These are phyloP conservation scores for Hypomecis atomaria DNA, from an alignment of 2,888 invertebrate genomes.

Conservation along the genomic window DNA sequence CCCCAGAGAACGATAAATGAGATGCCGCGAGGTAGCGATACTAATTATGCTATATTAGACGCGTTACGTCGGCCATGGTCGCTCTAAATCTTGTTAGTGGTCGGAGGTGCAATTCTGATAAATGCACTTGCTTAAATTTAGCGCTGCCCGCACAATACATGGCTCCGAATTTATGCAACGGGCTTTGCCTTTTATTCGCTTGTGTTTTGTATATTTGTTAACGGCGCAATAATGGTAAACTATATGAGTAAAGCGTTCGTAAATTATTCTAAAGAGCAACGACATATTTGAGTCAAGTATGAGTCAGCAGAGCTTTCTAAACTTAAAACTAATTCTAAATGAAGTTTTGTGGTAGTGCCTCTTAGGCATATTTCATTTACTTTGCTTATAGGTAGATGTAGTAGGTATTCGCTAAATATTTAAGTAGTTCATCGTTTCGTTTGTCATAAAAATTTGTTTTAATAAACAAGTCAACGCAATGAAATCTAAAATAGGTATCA, in stretches of 20 bases:
- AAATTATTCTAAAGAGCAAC: no score
- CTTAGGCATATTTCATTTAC: no score
- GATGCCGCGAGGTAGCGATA: constrained; percentile 81
- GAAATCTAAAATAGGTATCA: not conserved
- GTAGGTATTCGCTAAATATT: no score
- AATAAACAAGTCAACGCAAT: not conserved
- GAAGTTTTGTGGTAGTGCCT: no score
- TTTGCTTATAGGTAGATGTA: no score
- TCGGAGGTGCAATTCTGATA: constrained; percentile 70
- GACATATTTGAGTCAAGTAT: no score
- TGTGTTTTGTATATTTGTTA: not conserved
- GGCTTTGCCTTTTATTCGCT: constrained; percentile 31
- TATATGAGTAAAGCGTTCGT: no score
- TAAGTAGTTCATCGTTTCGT: not conserved
- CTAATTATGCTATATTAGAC: constrained; percentile 81
- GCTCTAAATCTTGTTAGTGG: constrained; percentile 76
- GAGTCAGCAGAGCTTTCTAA: no score
- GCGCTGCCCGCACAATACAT: constrained; percentile 45
- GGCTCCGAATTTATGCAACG: constrained; percentile 47
- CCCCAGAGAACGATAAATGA: constrained; percentile 81
- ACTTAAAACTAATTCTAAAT: no score
- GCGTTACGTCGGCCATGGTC: constrained; percentile 63
- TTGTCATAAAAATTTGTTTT: not conserved
- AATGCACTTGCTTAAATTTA: constrained; percentile 67
- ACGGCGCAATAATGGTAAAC: not conserved